Evolutionary conservation across 2,113 vertebrate species (phyloP).

Genomic region (Pluvianellus socialis): DNA sequence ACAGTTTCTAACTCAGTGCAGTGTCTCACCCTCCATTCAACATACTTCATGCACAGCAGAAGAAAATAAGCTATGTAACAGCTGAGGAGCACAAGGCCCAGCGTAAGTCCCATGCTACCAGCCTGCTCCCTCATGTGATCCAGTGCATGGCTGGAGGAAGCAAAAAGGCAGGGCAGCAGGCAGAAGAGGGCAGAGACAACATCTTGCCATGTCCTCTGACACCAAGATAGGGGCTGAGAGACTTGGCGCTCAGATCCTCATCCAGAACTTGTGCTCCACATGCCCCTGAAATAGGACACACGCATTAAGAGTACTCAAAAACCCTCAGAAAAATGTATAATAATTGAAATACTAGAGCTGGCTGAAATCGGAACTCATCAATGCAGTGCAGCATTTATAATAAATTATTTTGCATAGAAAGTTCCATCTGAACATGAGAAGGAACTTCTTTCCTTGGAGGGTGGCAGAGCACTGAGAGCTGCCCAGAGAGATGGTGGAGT

Average conservation of each 20-base stretch:
- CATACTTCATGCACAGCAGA: accelerated
- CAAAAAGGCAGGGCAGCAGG: neutral
- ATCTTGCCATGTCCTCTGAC: neutral
- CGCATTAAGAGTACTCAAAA: neutral
- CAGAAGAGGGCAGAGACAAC: neutral
- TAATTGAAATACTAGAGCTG: neutral
- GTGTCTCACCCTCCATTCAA: neutral
- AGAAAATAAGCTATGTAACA: neutral
- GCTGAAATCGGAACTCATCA: neutral
- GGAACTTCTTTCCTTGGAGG: no score
- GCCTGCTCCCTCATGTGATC: neutral
- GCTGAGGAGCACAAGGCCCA: neutral
- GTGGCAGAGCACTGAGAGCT: no score
- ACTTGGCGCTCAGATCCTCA: neutral
- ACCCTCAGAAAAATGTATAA: neutral
- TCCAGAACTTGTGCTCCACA: neutral
- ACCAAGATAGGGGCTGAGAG: neutral
- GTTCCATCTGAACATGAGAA: no score
- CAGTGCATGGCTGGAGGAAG: neutral
- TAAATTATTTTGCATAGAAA: no score
- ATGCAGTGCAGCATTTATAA: no score
- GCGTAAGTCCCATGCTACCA: accelerated
- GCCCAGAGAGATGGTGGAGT: no score
- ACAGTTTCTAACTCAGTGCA: neutral
- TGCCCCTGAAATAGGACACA: neutral